Evolutionary conservation across 2,888 invertebrate genomes (phyloP), one percentile per base, ranked within the genome.

Genomic region (Mimas tiliae): DNA sequence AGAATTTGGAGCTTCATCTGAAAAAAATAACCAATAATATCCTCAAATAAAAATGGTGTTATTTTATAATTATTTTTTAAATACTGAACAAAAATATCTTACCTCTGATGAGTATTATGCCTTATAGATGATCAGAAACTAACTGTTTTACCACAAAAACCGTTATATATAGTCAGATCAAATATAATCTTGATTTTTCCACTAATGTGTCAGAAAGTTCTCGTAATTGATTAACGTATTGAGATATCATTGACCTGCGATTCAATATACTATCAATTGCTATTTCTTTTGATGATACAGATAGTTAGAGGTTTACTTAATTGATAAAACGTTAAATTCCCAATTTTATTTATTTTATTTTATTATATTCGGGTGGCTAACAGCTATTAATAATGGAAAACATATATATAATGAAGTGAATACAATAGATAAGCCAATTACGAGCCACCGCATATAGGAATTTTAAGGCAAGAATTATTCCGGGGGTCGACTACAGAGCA

Each of bases 1-100:
- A 58, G 6, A 38, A 42, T 58, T 58, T 58, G 58, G 6, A 42
- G 1, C 19, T 58, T 58, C 58, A 58, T 58, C 58, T 58, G 42
- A 12, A 58, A 38, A 12, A 58, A 58, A 11, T 16, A 58, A n/a
- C 7, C 1, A 11, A 16, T 19, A 0, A 3, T 11, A 6, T 19
- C 21, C 2, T 19, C 12, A 45, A 45, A 11, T 45, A 14, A 0
- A 27, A 27, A 27, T 27, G 1, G 8, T 45, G 45, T 6, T 11
- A 4, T 45, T 45, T 45, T 45, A 2, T 45, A 14, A 2, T 42
- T 45, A 6, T 14, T 4, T 45, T 45, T 45, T 42, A 6, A 14
- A 45, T 45, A 2, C 6, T 9, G 6, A 58, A 19, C 6, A 12
- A 19, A 19, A 1, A 19, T 38, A 6, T 1, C 19, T 58, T 58